phyloP scores from a whole-genome alignment of 2,113 vertebrate species.

The Ciconia boyciana region DNA sequence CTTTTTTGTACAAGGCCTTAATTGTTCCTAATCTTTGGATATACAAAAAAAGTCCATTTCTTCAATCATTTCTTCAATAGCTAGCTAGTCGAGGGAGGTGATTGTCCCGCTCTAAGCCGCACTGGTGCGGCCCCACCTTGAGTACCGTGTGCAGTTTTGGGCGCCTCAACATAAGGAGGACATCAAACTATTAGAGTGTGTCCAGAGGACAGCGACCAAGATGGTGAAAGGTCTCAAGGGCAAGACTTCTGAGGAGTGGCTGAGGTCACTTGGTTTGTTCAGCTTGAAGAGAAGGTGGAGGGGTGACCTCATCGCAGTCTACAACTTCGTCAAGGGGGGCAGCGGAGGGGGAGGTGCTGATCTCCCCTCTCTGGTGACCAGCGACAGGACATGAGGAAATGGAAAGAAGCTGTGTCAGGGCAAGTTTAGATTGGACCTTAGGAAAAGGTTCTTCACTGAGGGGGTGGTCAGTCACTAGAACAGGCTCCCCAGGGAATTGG shows the following conservation, averaged over 20 bases:
- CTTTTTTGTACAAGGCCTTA: background rate
- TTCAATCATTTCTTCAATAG: background rate
- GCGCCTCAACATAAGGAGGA: background rate
- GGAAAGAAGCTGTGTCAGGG: background rate
- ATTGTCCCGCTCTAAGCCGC: background rate
- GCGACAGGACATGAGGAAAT: background rate
- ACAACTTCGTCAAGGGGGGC: background rate
- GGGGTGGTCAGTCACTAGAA: background rate
- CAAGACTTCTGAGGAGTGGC: background rate
- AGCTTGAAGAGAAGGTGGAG: background rate
- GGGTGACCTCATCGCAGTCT: background rate
- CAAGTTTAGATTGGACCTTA: background rate
- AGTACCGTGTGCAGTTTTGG: background rate
- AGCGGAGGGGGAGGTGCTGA: background rate
- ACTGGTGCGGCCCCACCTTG: rapidly evolving
- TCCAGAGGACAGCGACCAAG: background rate
- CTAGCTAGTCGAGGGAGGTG: background rate
- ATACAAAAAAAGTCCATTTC: background rate
- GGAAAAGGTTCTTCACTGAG: background rate
- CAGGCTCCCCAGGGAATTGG: background rate
- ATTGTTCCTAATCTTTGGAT: background rate
- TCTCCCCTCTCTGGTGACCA: background rate
- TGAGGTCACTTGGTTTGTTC: background rate
- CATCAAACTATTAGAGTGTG: background rate
- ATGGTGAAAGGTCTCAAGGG: background rate